Evolutionary conservation across 2,797 vertebrate species (phyloP), one percentile per base, ranked within the genome.

Genomic region (Hafferia zeledoni): DNA sequence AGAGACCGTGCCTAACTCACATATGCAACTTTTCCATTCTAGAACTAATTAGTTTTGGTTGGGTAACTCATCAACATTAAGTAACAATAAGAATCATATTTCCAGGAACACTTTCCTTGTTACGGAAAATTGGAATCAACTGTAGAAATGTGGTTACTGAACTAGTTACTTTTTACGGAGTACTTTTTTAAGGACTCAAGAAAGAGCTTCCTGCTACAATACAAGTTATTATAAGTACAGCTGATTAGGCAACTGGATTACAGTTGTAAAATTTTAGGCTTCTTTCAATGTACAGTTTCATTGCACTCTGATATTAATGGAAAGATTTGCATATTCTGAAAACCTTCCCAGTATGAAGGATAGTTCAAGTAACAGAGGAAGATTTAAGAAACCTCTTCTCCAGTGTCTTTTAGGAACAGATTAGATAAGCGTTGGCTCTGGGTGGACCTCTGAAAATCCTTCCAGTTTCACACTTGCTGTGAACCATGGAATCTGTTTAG

Each of bases 21-120:
- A 93, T 55, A 37, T 17, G 64, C 28, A 83, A 78, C 46, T 91
- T 96, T 89, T 95, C 94, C 84, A 87, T 94, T 95, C 63, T 89
- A 92, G 31, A 96, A 56, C 46, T 93, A 75, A 95, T 93, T 96
- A 52, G 89, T 85, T 94, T 94, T 96, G 86, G 95, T 96, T 95
- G 63, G 75, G 80, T 94, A 94, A 83, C 65, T 95, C 93, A 83
- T 91, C 84, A 89, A 86, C 89, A 72, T 94, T 75, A 94, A 95
- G 87, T 76, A 94, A 87, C 91, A 93, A 92, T 91, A 85, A 82
- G 94, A 96, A 94, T 93, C 91, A 79, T 91, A 74, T 90, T 96
- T 94, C 89, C 86, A 93, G 87, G 83, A 96, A 95, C 82, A 88
- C 82, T 95, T 96, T 93, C 59, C 90, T 92, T 91, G 59, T 83